These are phyloP conservation scores for Brotogeris chrysoptera DNA, from an alignment of 2,797 vertebrate species.

Conservation along the genomic window DNA sequence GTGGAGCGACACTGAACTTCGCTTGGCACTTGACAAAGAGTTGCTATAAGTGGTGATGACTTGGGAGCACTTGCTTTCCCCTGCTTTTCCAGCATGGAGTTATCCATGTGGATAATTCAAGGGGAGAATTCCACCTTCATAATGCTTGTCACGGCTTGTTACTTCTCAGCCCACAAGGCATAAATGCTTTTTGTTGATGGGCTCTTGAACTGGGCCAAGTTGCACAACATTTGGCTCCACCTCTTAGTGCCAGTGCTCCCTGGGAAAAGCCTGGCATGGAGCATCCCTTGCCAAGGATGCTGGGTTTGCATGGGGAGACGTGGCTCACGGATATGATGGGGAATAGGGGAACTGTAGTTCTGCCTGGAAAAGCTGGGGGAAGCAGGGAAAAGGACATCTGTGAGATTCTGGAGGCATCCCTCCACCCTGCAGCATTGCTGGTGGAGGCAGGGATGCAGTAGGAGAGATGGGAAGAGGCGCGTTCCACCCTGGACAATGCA, in stretches of 20 bases:
- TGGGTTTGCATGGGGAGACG: rapidly evolving
- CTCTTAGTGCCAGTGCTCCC: neutral
- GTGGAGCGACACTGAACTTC: neutral
- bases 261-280: neutral
- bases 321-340: neutral
- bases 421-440: neutral
- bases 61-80: neutral
- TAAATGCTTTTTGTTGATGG: neutral
- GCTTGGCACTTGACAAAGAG: neutral
- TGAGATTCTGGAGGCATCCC: neutral
- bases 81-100: neutral
- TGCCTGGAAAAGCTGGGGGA: neutral
- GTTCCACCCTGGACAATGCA: neutral
- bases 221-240: neutral
- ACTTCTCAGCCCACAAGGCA: neutral
- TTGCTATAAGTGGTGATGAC: neutral
- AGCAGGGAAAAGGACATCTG: slow-evolving; percentile 3
- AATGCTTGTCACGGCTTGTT: neutral
- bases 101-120: neutral
- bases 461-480: neutral
- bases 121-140: neutral
- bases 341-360: rapidly evolving
- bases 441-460: neutral
- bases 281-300: rapidly evolving
- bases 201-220: rapidly evolving